Conservation (phyloP, 2,888 invertebrate genomes). For the Oligia fasciuncula region DNA sequence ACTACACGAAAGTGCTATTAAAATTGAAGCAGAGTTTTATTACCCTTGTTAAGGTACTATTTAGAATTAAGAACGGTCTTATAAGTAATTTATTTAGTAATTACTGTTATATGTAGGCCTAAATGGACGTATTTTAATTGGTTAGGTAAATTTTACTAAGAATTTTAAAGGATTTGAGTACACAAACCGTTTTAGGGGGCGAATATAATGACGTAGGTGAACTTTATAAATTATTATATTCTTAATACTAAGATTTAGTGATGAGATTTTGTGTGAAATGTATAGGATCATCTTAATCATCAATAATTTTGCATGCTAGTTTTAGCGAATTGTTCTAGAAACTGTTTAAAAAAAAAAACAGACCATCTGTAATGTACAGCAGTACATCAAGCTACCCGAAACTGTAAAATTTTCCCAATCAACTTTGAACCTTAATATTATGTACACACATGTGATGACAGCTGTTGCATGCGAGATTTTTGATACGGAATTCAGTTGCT, state of each 20-base stretch:
- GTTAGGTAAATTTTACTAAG: neutral
- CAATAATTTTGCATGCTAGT: too few relatives aligned
- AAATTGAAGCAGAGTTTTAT: slow-evolving; percentile 32
- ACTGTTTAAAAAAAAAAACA: too few relatives aligned
- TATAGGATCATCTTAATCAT: neutral
- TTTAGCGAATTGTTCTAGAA: too few relatives aligned
- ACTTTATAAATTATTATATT: neutral
- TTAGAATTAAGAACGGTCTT: slow-evolving; percentile 25
- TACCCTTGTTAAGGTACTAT: slow-evolving; percentile 28
- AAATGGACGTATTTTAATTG: slow-evolving; percentile 27
- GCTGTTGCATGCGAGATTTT: slow-evolving; percentile 73
- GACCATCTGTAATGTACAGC: too few relatives aligned
- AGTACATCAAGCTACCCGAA: too few relatives aligned
- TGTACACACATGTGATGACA: too few relatives aligned
- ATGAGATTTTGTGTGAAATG: neutral
- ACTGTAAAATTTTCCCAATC: too few relatives aligned
- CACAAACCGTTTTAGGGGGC: neutral
- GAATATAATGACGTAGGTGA: neutral
- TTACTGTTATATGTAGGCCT: slow-evolving; percentile 34
- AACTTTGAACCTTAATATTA: too few relatives aligned
- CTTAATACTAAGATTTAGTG: neutral
- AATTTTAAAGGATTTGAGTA: slow-evolving; percentile 17
- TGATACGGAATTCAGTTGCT: slow-evolving; percentile 72
- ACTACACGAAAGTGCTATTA: slow-evolving; percentile 39
- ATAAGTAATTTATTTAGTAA: slow-evolving; percentile 33